Base-by-base conservation (phyloP, 2,888 invertebrate species). In the Colletes collaris region DNA sequence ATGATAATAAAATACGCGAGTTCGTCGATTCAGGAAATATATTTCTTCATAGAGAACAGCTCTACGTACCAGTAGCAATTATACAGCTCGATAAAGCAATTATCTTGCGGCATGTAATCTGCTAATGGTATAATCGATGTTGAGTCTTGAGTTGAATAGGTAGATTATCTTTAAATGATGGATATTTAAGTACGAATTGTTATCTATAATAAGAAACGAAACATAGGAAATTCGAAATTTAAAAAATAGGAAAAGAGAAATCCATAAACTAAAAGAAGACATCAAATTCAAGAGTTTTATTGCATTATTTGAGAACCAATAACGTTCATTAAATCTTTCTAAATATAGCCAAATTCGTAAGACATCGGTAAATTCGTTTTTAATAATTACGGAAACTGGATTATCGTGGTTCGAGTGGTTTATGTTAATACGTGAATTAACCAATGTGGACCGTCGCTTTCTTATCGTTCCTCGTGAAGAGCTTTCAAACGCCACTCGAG, bases 71-170 rank as follows among this genome's bases (percentile, higher is more conserved):
- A 27, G 27, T 27, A 27, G 27, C 27, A 27, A 27, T 27, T 27
- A 27, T 27, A 27, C 27, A 40, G 59, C 59, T 59, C 19, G 40
- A 59, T 68, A 11, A 52, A 52, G 37, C 59, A 49, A 59, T 68
- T 68, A 68, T 11, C 11, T 8, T 40, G 19, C n/a, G 35, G 50
- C 59, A 50, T 40, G 50, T 52, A 59, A 52, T 59, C 59, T 13
- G 13, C 40, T 68, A 59, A 52, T 68, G 49, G 40, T 5, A 58
- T 40, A 59, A 68, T 68, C 68, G 40, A 59, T 68, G 19, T 35
- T 68, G 40, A 52, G 10, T 52, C 40, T 16, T 13, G 49, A 58
- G 56, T 67, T 55, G 49, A 68, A 37, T 37, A 37, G 27, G 40
- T 40, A 40, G 27, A 27, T 27, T 2, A 27, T 27, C 1, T 27